Evolutionary conservation across 2,888 invertebrate species (phyloP).

Genomic region (Agriopis marginaria): DNA sequence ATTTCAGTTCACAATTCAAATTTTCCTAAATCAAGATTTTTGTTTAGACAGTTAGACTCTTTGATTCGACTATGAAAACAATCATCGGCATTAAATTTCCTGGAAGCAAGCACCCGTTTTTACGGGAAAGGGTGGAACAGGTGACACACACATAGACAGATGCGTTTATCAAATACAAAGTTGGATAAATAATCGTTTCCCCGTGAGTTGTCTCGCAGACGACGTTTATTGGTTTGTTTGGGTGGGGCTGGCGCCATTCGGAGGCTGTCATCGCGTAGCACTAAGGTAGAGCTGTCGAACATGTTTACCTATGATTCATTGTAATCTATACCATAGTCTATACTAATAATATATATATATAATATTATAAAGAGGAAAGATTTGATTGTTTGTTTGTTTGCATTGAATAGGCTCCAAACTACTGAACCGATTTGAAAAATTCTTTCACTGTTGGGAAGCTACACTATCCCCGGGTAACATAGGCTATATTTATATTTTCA

Average conservation of each 20-base stretch:
- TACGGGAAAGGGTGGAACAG: slow-evolving; percentile 50
- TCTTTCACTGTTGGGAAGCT: no score
- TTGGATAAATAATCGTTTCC: slow-evolving; percentile 70
- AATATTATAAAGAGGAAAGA: no score
- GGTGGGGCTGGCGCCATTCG: slow-evolving; percentile 64
- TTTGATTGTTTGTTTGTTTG: no score
- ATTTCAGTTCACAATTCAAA: neutral
- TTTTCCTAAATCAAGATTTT: neutral
- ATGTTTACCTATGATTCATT: neutral
- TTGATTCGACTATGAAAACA: slow-evolving; percentile 1
- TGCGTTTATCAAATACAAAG: slow-evolving; percentile 61
- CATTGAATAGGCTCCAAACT: no score
- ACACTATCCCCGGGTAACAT: no score
- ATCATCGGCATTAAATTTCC: slow-evolving; percentile 11
- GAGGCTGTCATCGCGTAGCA: slow-evolving; percentile 55
- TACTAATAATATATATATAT: no score
- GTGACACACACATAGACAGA: slow-evolving; percentile 46
- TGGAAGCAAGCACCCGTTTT: slow-evolving; percentile 4
- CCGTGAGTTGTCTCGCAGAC: slow-evolving; percentile 67
- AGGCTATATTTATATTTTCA: no score
- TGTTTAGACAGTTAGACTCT: neutral
- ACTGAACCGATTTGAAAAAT: no score
- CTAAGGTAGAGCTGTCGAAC: neutral
- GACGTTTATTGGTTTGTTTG: slow-evolving; percentile 81
- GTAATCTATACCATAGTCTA: no score